These are phyloP conservation scores for Pygmarrhopalites habei DNA, from an alignment of 1,140 invertebrate genomes.

Conservation along the genomic window DNA sequence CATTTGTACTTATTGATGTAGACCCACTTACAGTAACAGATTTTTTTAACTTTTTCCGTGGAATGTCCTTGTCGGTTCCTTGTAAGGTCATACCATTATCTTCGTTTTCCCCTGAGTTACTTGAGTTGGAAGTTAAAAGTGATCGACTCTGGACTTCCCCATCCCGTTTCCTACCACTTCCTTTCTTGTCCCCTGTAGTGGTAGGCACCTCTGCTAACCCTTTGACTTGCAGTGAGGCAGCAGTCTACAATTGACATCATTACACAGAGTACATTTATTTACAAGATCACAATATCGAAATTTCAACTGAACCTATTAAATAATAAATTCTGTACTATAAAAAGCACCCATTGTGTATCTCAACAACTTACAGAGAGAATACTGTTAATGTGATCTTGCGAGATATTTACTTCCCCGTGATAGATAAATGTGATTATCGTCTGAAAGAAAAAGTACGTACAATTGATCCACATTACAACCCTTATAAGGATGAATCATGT, in stretches of 20 bases:
- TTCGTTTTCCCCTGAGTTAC: slow-evolving; percentile 10
- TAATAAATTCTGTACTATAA: no score
- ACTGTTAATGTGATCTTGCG: slow-evolving; percentile 74
- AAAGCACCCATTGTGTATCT: no score
- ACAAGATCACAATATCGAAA: no score
- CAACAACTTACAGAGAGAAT: slow-evolving; percentile 63
- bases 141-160: no score
- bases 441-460: no score
- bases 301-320: no score
- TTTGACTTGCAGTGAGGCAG: slow-evolving; percentile 78
- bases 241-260: no score
- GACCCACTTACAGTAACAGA: slow-evolving; percentile 18
- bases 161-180: not conserved
- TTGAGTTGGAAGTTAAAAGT: not conserved
- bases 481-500: no score
- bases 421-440: slow-evolving; percentile 90
- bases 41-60: slow-evolving; percentile 36
- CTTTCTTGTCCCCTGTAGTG: not conserved
- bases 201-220: slow-evolving; percentile 75
- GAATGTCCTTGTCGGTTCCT: slow-evolving; percentile 28
- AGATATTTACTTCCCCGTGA: slow-evolving; percentile 83
- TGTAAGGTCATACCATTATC: not conserved
- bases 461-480: no score
- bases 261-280: no score
- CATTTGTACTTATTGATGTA: slow-evolving; percentile 36